Percentiles rank a stretch among this genome's conserved stretches.
These are phyloP conservation scores for Malurus elegans DNA, from an alignment of 2,113 vertebrate species.

Conservation along the genomic window DNA sequence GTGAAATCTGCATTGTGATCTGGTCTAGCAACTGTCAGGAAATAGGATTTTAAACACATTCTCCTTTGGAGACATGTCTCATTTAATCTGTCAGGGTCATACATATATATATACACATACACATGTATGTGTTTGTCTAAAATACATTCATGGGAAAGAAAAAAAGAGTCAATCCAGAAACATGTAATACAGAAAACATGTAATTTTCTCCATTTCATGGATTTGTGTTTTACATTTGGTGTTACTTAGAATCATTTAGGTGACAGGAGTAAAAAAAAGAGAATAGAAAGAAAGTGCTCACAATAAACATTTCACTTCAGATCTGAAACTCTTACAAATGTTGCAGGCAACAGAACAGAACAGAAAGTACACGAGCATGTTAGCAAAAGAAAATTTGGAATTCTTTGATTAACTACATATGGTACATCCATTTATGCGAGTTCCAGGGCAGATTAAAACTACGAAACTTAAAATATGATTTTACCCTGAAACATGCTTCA, in stretches of 20 bases:
- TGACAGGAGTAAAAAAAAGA: not conserved
- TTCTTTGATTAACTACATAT: not conserved
- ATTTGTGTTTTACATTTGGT: not conserved
- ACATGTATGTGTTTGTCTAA: not conserved
- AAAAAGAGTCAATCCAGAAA: not conserved
- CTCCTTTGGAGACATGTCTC: not conserved
- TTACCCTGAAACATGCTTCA: not conserved
- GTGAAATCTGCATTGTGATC: not conserved
- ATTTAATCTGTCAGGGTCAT: not conserved
- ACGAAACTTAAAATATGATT: not conserved
- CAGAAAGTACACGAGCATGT: not conserved
- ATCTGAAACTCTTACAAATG: not conserved
- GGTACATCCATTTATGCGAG: accelerated
- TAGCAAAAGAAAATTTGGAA: not conserved
- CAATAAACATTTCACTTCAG: not conserved
- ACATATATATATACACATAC: accelerated
- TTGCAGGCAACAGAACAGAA: not conserved
- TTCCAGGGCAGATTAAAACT: not conserved
- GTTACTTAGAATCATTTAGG: not conserved
- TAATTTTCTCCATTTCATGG: not conserved
- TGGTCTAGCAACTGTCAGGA: not conserved
- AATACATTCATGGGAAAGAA: not conserved
- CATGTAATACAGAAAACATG: not conserved
- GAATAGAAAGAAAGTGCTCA: not conserved
- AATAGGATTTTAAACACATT: not conserved